These are phyloP conservation scores for Podargus strigoides DNA, from an alignment of 2,797 vertebrate species.

Conservation along the genomic window DNA sequence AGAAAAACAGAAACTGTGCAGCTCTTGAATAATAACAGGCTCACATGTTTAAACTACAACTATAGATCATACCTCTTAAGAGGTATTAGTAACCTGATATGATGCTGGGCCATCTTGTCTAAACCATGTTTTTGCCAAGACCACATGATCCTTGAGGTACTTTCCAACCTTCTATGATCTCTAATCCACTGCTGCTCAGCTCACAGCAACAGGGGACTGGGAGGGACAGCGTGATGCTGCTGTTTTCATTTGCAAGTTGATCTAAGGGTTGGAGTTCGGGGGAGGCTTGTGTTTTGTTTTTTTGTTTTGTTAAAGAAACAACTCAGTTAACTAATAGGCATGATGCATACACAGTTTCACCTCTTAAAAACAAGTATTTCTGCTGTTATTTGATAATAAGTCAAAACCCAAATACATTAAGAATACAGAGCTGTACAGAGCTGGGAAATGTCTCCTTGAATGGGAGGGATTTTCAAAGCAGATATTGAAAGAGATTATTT, in stretches of 20 bases:
- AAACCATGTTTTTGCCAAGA: background rate
- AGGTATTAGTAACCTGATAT: background rate
- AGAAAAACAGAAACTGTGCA: background rate
- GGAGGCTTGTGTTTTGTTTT: background rate
- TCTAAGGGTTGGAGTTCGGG: background rate
- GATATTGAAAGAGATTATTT: background rate
- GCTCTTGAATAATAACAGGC: background rate
- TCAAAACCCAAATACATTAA: background rate
- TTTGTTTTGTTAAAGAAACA: background rate
- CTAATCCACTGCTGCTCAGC: background rate
- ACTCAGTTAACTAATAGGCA: background rate
- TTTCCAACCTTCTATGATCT: background rate
- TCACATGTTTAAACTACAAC: background rate
- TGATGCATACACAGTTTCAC: background rate
- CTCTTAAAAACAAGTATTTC: background rate
- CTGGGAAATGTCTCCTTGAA: background rate
- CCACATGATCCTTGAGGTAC: background rate
- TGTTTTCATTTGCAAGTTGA: background rate
- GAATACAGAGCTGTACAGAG: background rate
- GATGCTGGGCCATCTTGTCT: background rate
- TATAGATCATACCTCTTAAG: background rate
- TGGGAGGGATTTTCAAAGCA: background rate
- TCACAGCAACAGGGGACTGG: background rate
- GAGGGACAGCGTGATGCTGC: background rate
- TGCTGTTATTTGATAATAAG: background rate